phyloP scores from a whole-genome alignment of 2,888 invertebrate genomes.

The Clivina fossor region DNA sequence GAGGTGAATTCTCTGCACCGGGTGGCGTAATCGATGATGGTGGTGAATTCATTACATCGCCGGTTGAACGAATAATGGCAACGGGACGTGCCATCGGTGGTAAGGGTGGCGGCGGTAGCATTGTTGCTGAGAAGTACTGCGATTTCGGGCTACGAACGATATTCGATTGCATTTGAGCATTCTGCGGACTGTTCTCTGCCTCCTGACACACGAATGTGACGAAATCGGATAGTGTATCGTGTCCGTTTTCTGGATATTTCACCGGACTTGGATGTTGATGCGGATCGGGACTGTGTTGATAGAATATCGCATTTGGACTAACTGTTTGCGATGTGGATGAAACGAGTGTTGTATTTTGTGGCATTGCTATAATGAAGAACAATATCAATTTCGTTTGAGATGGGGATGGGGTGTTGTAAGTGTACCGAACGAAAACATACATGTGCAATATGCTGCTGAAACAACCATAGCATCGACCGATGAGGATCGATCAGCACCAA shows the following conservation, averaged over 20 bases:
- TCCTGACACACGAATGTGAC: conserved; percentile 97
- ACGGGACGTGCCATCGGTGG: conserved; percentile 97
- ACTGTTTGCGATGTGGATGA: conserved; percentile 58
- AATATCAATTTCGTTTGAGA: neutral
- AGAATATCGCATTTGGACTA: conserved; percentile 60
- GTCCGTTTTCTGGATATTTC: conserved; percentile 82
- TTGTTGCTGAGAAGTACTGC: conserved; percentile 87
- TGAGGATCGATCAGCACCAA: conserved; percentile 50
- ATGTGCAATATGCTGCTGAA: conserved; percentile 78
- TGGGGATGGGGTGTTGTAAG: neutral
- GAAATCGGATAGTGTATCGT: conserved; percentile 92
- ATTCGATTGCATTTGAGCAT: conserved; percentile 63
- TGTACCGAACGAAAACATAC: too few species aligned
- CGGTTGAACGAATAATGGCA: conserved; percentile 89
- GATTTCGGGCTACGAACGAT: conserved; percentile 72
- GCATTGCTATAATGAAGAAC: conserved; percentile 50
- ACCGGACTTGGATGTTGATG: conserved; percentile 58
- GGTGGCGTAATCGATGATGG: conserved; percentile 65
- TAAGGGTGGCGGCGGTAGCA: conserved; percentile 92
- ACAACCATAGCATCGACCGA: conserved; percentile 66
- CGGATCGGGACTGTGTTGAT: conserved; percentile 57
- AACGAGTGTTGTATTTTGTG: conserved; percentile 56
- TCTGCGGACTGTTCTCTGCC: conserved; percentile 75
- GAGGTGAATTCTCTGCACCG: conserved; percentile 51
- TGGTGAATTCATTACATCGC: conserved; percentile 63